Percentiles rank a stretch among this genome's conserved stretches.
phyloP scores from a whole-genome alignment of 2,888 invertebrate genomes.

The Encarsia formosa region DNA sequence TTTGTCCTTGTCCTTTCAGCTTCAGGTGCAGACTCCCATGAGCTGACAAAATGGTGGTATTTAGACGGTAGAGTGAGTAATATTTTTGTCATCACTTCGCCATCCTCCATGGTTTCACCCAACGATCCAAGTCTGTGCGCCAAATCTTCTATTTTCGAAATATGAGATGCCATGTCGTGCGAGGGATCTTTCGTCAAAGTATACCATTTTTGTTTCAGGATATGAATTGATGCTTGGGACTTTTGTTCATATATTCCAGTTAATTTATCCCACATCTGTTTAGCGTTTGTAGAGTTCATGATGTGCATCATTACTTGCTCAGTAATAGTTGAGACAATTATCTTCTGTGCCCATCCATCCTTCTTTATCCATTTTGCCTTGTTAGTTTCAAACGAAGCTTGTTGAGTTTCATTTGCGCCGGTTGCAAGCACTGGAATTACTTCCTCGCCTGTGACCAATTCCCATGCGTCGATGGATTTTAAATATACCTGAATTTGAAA shows the following conservation, averaged over 20 bases:
- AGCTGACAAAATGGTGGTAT: conserved; percentile 17
- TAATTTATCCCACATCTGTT: background rate
- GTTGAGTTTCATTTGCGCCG: background rate
- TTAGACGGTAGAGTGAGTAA: conserved; percentile 25
- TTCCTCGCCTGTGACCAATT: background rate
- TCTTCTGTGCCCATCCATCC: background rate
- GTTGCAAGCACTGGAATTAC: background rate
- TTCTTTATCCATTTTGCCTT: background rate
- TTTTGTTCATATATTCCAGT: conserved; percentile 27
- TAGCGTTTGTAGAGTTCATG: background rate
- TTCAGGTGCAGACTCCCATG: background rate
- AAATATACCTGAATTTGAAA: background rate
- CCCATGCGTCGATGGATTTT: background rate
- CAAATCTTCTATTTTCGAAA: conserved; percentile 35
- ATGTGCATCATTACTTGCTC: background rate
- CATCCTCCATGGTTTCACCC: conserved; percentile 21
- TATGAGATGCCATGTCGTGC: conserved; percentile 28
- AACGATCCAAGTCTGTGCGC: conserved; percentile 27
- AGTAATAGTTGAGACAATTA: background rate
- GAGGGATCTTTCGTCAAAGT: conserved; percentile 1
- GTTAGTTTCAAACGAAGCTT: background rate
- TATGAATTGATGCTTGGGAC: conserved; percentile 22
- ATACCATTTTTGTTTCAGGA: conserved; percentile 27
- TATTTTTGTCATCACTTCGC: conserved; percentile 27
- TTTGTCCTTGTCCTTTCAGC: background rate